phyloP scores from a whole-genome alignment of 2,113 vertebrate species.

The Archocentrus centrarchus region DNA sequence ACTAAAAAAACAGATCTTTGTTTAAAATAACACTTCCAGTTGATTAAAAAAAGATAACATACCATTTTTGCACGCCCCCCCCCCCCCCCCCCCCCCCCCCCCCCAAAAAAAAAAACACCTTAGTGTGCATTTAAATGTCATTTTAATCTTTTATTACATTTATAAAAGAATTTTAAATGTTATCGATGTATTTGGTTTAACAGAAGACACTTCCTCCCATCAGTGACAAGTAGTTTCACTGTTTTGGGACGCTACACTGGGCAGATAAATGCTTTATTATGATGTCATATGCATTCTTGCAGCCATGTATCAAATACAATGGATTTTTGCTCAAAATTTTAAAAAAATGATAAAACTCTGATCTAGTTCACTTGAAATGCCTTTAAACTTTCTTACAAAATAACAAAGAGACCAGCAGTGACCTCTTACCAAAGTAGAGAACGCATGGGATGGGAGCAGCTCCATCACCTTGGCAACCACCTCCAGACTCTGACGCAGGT shows the following conservation, averaged over 20 bases:
- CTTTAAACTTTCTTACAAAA: not conserved
- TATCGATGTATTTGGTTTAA: too few species aligned
- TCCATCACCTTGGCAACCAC: constrained; percentile 99
- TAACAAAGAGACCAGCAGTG: not conserved
- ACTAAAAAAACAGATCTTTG: too few species aligned
- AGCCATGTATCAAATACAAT: too few species aligned
- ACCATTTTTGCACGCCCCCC: too few species aligned
- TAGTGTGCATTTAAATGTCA: not conserved
- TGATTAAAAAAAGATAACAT: too few species aligned
- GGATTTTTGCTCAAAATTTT: not conserved
- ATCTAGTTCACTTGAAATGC: not conserved
- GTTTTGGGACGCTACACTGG: not conserved
- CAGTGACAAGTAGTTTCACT: not conserved
- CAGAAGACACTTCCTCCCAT: not conserved
- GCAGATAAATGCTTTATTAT: not conserved
- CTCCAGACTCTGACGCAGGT: constrained; percentile 97
- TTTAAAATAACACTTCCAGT: too few species aligned
- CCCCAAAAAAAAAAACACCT: not conserved
- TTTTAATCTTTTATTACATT: not conserved
- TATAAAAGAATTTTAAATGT: not conserved
- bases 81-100: too few species aligned
- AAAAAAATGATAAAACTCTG: not conserved
- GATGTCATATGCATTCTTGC: not conserved
- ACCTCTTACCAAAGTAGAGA: constrained; percentile 90
- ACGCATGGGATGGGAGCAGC: constrained; percentile 95